Percentiles rank a stretch among this genome's conserved stretches.
Conservation (phyloP, 2,797 vertebrate genomes). For the Chanos chanos region DNA sequence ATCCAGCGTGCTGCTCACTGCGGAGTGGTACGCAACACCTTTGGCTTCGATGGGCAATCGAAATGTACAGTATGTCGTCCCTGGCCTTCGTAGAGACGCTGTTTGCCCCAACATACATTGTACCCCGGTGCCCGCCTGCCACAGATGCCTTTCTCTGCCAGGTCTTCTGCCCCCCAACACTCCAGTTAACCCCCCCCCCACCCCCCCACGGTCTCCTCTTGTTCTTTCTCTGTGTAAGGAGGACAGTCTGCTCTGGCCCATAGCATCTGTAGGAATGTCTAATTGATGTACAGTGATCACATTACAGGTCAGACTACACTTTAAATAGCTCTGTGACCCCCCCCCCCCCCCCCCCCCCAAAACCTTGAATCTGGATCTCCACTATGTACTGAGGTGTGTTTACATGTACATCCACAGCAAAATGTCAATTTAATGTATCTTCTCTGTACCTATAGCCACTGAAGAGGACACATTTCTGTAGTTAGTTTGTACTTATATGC, state of each 20-base stretch:
- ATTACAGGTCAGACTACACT: slow-evolving; percentile 49
- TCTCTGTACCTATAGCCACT: not conserved
- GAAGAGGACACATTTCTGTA: too few species aligned
- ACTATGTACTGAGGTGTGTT: not conserved
- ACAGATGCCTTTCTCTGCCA: too few species aligned
- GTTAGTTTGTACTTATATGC: too few species aligned
- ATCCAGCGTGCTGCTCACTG: too few species aligned
- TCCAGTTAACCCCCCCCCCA: too few species aligned
- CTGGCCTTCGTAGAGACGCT: too few species aligned
- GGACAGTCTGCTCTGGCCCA: slow-evolving; percentile 11
- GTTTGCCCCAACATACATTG: too few species aligned
- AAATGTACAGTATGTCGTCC: too few species aligned
- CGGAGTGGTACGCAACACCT: too few species aligned
- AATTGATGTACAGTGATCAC: slow-evolving; percentile 41
- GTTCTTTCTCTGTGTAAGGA: slow-evolving; percentile 12
- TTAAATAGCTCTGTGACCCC: slow-evolving; percentile 42
- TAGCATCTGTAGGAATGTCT: slow-evolving; percentile 38
- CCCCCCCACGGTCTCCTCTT: slow-evolving; percentile 20
- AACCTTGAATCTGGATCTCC: slow-evolving; percentile 16
- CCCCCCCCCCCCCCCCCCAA: slow-evolving; percentile 14
- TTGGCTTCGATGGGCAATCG: too few species aligned
- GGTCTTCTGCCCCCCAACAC: too few species aligned
- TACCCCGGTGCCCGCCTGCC: too few species aligned
- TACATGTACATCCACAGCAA: slow-evolving; percentile 14
- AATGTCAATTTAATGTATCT: not conserved